Base-by-base conservation (phyloP, 2,888 invertebrate species). In the Balanococcus diminutus region DNA sequence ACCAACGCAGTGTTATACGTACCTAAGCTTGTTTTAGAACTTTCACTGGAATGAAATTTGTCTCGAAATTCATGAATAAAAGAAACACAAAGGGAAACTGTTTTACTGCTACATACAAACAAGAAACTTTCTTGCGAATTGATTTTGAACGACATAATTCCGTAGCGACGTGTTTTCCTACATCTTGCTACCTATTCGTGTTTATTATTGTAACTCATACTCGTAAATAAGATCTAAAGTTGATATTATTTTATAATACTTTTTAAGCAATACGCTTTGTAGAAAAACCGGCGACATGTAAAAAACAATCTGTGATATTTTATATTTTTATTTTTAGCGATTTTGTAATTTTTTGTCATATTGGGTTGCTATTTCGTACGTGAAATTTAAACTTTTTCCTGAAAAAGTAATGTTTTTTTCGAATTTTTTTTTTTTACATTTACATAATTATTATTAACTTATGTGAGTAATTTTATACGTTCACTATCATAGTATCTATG, bases 271-370 rank as follows among this genome's bases (percentile, higher is more conserved):
- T 67, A 16, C 28, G 16, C 9, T 25, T 25, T 9, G 2, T 56
- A 61, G 5, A 67, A 67, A 28, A 67, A 67, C 36, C 25, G 75
- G 19, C 36, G 75, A 79, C 75, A 19, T 36, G 75, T 36, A 36
- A 36, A 36, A n/a, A 79, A 79, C 32, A 79, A 79, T 19, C 75
- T 79, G 75, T 79, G 75, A 79, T 79, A 79, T 79, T 79, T 79
- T 79, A 79, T 79, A 36, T 79, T 79, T 79, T 79, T 79, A 36
- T 79, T 79, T 79, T 79, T 72, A 28, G 31, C 72, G 28, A 72
- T 72, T 79, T 79, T 36, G 75, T 36, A n/a, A 36, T 79, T 79
- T 79, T 79, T 36, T 19, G n/a, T 16, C 36, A 9, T 22, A 36
- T 79, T 25, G 19, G 19, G 36, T 36, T 79, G n/a, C 75, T 36